Base-by-base conservation (phyloP, 2,888 invertebrate species). In the Sturmia bella region DNA sequence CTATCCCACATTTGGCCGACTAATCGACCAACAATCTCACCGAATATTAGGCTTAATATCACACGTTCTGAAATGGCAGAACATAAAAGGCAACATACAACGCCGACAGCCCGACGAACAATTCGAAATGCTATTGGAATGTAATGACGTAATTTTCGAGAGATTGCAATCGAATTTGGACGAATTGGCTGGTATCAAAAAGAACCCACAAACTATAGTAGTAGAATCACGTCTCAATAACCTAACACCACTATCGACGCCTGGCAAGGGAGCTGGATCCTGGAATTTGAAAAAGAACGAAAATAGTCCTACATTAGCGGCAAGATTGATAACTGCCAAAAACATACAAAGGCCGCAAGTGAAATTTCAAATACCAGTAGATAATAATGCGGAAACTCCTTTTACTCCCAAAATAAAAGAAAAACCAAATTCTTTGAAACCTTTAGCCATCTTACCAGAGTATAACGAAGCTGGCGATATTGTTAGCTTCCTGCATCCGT, bases 341-440 rank as follows among this genome's bases (percentile, higher is more conserved):
- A 95, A 95, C 89, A 93, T 96, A 77, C 92, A 93, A 19, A 93
- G 97, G 69, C 98, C 98, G 0, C 99, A 99, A 90, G 91, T 95
- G 17, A 93, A 93, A 84, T 99, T 98, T 88, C 95, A 95, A 87
- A 95, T 96, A 84, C 94, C 95, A 84, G 93, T 98, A 37, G 96
- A 98, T 88, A 99, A 99, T 88, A 94, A 94, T 3, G 91, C 93
- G 2, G 89, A 90, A 5, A 92, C 91, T 66, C 94, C 97, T 0
- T 99, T 98, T 94, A 92, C 94, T 63, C 98, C 98, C 0, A 93
- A 94, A 86, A 94, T 99, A 61, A 95, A 93, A 61, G 94, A 95
- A 32, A 99, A 99, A 89, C 98, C 97, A 0, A 96, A 99, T 91
- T 95, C 95, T 7, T 88, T 96, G 12, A 96, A 95, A 87, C 97